Evolutionary conservation across 2,888 invertebrate genomes (phyloP).

Genomic region (Lasioglossum figueresi): DNA sequence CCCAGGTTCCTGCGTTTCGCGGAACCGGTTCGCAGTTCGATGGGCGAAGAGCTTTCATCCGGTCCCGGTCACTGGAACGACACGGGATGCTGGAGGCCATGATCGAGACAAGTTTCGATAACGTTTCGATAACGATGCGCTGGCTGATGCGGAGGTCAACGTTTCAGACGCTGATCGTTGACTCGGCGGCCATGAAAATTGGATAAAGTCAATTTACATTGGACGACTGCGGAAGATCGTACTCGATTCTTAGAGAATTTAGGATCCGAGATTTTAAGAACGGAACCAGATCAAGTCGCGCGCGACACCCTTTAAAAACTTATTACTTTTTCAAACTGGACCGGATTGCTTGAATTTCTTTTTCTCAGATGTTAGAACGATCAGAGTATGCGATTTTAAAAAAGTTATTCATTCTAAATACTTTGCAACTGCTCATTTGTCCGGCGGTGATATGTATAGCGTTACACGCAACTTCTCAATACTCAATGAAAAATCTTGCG

Average conservation of each 20-base stretch:
- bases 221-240: not conserved
- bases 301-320: too few species aligned
- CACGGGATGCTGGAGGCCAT: not conserved
- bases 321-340: too few species aligned
- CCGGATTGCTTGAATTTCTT: too few species aligned
- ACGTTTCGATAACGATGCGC: not conserved
- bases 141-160: not conserved
- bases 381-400: too few species aligned
- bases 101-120: not conserved
- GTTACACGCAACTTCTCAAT: not conserved
- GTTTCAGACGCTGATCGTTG: not conserved
- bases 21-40: constrained; percentile 13
- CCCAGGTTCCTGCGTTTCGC: constrained; percentile 21
- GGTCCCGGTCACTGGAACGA: not conserved
- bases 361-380: too few species aligned
- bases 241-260: not conserved
- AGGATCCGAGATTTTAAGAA: not conserved
- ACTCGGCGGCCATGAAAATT: not conserved
- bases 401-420: not conserved
- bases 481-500: not conserved
- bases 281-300: too few species aligned
- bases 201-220: not conserved
- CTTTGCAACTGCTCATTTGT: not conserved
- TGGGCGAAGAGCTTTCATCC: not conserved
- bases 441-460: not conserved